phyloP scores from a whole-genome alignment of 2,797 vertebrate genomes.

The Euphonia xanthogaster region DNA sequence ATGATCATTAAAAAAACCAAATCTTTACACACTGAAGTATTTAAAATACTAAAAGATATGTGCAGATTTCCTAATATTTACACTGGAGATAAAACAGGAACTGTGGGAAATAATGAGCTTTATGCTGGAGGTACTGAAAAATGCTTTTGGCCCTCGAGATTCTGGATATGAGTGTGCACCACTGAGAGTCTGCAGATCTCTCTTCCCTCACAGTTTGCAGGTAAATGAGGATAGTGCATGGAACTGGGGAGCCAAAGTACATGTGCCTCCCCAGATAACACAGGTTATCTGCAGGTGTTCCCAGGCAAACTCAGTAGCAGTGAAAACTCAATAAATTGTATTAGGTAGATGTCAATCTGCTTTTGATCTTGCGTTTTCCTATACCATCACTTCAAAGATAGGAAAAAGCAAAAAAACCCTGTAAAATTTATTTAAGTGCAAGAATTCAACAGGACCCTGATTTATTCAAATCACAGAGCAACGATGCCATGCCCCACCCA shows the following conservation, averaged over 20 bases:
- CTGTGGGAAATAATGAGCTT: neutral
- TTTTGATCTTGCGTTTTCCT: neutral
- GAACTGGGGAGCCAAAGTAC: neutral
- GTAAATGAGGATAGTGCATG: neutral
- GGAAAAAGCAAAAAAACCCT: fast-evolving
- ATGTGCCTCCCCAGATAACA: too few species aligned
- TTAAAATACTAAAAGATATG: neutral
- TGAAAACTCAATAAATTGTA: neutral
- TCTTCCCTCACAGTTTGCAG: neutral
- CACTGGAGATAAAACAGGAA: neutral
- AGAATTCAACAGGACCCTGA: neutral
- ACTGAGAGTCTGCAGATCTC: fast-evolving
- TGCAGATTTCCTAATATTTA: neutral
- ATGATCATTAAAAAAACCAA: neutral
- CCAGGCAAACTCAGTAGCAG: neutral
- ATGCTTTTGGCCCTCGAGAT: fast-evolving
- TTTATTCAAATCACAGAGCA: neutral
- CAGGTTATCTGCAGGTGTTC: neutral
- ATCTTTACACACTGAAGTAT: neutral
- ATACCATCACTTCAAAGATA: neutral
- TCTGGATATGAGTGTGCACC: neutral
- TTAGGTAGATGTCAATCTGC: neutral
- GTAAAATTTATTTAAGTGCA: neutral
- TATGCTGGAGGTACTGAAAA: neutral
- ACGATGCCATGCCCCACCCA: neutral